phyloP scores from a whole-genome alignment of 2,888 invertebrate genomes.

The Clivina fossor region DNA sequence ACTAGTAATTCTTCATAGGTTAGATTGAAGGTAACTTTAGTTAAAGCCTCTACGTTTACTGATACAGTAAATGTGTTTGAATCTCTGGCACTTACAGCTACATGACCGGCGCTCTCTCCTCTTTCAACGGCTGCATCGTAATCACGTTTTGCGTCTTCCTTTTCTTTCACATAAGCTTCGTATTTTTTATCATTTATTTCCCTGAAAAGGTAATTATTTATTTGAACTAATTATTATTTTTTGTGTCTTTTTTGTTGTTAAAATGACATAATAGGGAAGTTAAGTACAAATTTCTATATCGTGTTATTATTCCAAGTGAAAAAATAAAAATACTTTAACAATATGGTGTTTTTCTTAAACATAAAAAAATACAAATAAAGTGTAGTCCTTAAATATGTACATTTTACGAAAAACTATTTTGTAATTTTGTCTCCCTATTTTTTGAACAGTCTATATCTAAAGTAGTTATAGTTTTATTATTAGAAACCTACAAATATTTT shows the following conservation, averaged over 20 bases:
- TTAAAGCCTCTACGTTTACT: slow-evolving; percentile 60
- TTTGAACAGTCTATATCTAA: too few species aligned
- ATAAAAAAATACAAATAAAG: too few species aligned
- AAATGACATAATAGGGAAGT: not conserved
- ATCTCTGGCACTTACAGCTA: slow-evolving; percentile 57
- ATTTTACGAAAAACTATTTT: too few species aligned
- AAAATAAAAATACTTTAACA: too few species aligned
- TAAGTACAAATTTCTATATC: too few species aligned
- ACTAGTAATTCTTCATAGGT: slow-evolving; percentile 67
- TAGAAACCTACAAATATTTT: too few species aligned
- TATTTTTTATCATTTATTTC: slow-evolving; percentile 59
- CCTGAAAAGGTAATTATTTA: slow-evolving; percentile 50
- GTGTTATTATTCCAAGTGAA: too few species aligned
- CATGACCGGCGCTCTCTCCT: slow-evolving; percentile 45
- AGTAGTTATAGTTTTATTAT: too few species aligned
- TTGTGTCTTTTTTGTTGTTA: not conserved
- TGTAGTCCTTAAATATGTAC: too few species aligned
- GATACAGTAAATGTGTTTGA: slow-evolving; percentile 64
- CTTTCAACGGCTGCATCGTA: slow-evolving; percentile 52
- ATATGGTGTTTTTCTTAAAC: too few species aligned
- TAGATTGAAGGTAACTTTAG: slow-evolving; percentile 61
- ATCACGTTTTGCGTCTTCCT: slow-evolving; percentile 59
- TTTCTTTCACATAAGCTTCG: slow-evolving; percentile 60
- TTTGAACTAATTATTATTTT: not conserved
- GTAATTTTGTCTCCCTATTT: too few species aligned